These are phyloP conservation scores for Catocala fraxini DNA, from an alignment of 2,888 invertebrate species.

Conservation along the genomic window DNA sequence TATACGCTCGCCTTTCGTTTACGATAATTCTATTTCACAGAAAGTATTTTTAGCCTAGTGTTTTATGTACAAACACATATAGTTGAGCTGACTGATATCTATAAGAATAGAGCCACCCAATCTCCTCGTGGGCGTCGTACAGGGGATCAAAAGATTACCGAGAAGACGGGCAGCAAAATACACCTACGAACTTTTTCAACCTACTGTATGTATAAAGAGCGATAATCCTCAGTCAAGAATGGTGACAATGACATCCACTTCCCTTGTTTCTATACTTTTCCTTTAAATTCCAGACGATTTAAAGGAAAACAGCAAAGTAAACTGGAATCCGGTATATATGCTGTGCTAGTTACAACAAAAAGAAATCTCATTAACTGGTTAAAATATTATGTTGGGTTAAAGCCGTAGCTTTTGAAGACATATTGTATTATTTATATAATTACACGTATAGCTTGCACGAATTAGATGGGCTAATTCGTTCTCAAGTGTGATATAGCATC, in stretches of 20 bases:
- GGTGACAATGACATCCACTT: constrained; percentile 2
- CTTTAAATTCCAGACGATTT: constrained; percentile 30
- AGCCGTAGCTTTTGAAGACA: no score
- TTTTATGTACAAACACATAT: neutral
- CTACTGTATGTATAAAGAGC: neutral
- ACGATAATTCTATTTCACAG: constrained; percentile 11
- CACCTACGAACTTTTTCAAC: constrained; percentile 8
- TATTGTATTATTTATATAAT: no score
- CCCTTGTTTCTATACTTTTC: neutral
- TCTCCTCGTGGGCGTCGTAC: neutral
- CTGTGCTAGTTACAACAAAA: no score
- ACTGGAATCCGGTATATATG: no score
- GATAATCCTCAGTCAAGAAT: constrained; percentile 4
- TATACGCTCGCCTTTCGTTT: constrained; percentile 30
- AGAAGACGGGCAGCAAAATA: neutral
- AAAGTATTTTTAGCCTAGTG: neutral
- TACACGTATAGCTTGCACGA: no score
- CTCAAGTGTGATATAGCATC: no score
- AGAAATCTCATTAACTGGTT: no score
- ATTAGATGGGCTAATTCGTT: no score
- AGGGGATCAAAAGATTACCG: constrained; percentile 6
- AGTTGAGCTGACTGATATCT: no score
- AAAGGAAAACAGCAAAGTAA: constrained; percentile 34
- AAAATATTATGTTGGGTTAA: no score
- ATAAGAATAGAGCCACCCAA: no score